Conservation (phyloP, 2,888 invertebrate genomes). For the Metopia argyrocephala region DNA sequence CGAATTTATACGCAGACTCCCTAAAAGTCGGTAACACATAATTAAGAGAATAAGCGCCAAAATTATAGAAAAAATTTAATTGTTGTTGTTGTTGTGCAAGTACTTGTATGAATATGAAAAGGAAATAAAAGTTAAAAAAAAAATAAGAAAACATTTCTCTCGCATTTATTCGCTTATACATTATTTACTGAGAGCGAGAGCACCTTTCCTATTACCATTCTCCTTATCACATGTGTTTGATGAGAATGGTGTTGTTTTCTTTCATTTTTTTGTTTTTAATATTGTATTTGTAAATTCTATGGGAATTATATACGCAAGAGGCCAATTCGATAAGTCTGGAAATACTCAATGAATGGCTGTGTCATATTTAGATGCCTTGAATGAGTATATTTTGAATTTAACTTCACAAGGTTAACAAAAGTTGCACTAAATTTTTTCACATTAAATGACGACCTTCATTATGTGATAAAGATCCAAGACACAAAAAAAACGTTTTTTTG, state of each 20-base stretch:
- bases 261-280: neutral
- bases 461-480: slow-evolving; percentile 2
- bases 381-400: slow-evolving; percentile 47
- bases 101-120: neutral
- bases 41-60: slow-evolving; percentile 52
- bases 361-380: slow-evolving; percentile 50
- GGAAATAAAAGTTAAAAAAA: slow-evolving; percentile 8
- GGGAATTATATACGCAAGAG: slow-evolving; percentile 49
- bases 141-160: slow-evolving; percentile 13
- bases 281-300: slow-evolving; percentile 10
- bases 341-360: slow-evolving; percentile 60
- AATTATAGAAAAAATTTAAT: slow-evolving; percentile 5
- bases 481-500: neutral
- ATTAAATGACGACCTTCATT: slow-evolving; percentile 49
- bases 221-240: slow-evolving; percentile 34
- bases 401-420: slow-evolving; percentile 56
- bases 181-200: neutral
- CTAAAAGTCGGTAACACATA: slow-evolving; percentile 37
- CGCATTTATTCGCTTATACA: slow-evolving; percentile 16
- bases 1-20: slow-evolving; percentile 45
- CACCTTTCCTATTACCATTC: neutral
- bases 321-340: slow-evolving; percentile 50
- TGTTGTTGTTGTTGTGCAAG: neutral
- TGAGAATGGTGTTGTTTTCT: neutral
- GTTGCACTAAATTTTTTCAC: slow-evolving; percentile 30